These are phyloP conservation scores for Aphidius ervi DNA, from an alignment of 1,140 invertebrate genomes.

Conservation along the genomic window DNA sequence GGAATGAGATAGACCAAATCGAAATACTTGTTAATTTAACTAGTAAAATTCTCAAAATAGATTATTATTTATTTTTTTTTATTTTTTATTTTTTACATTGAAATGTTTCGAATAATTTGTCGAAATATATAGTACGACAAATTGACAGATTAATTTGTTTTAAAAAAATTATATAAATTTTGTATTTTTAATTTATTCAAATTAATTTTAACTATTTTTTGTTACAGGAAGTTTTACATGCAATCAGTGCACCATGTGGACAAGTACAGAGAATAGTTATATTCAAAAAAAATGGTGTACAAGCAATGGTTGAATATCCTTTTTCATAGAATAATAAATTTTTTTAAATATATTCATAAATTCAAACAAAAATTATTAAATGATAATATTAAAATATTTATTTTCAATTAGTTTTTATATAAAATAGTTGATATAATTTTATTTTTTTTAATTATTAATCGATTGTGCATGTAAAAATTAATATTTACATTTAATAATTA, in stretches of 20 bases:
- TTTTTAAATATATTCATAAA: conserved; percentile 3
- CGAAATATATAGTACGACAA: no score
- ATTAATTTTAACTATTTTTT: conserved; percentile 2
- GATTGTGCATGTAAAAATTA: background rate
- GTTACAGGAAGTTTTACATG: conserved; percentile 93
- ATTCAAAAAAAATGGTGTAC: conserved; percentile 97
- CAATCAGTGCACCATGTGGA: conserved; percentile 91
- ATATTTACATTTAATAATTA: background rate
- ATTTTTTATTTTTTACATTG: conserved; percentile 3
- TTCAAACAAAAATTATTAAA: background rate
- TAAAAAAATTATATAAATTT: no score
- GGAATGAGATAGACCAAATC: conserved; percentile 18
- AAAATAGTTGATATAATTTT: background rate
- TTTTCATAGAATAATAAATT: conserved; percentile 51
- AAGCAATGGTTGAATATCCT: conserved; percentile 99
- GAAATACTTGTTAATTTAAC: conserved; percentile 3
- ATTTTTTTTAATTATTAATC: background rate
- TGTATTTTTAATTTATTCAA: background rate
- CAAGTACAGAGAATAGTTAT: conserved; percentile 97
- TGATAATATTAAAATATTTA: background rate
- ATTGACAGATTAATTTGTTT: no score
- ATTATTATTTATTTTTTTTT: conserved; percentile 1
- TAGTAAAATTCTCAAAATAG: conserved; percentile 16
- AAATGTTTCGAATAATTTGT: background rate
- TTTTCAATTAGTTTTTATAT: background rate